These are phyloP conservation scores for Anguilla japonica DNA, from an alignment of 2,113 vertebrate genomes.

Conservation along the genomic window DNA sequence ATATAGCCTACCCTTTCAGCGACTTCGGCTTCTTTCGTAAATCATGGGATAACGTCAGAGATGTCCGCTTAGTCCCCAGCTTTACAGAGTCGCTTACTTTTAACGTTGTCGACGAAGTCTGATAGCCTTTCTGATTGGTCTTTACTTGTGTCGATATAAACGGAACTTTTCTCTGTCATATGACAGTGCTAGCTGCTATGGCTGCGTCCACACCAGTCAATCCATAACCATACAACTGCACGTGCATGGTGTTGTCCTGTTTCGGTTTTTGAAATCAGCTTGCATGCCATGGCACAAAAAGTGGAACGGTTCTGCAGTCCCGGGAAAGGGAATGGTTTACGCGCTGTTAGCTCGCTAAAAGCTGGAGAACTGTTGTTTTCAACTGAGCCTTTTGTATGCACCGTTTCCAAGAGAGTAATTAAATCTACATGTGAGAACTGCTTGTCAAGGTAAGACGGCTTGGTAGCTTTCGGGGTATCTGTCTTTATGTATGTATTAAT, in stretches of 20 bases:
- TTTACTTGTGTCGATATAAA: not conserved
- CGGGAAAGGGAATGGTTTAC: constrained; percentile 78
- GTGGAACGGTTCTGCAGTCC: constrained; percentile 76
- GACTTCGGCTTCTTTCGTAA: not conserved
- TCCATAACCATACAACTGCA: not conserved
- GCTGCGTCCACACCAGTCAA: not conserved
- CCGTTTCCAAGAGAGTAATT: constrained; percentile 64
- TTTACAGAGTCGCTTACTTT: not conserved
- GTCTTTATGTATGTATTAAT: not conserved
- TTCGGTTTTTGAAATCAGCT: not conserved
- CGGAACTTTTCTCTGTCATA: not conserved
- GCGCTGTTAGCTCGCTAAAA: constrained; percentile 48
- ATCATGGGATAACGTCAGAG: not conserved
- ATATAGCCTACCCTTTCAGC: too few relatives aligned
- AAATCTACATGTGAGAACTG: constrained; percentile 78
- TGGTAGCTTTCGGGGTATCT: not conserved
- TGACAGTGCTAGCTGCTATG: not conserved
- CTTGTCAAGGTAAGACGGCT: constrained; percentile 76
- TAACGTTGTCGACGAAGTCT: not conserved
- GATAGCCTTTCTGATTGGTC: not conserved
- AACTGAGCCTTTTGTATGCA: constrained; percentile 74
- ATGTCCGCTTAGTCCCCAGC: not conserved
- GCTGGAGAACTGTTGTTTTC: constrained; percentile 71
- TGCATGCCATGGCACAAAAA: constrained; percentile 57
- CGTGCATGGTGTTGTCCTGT: not conserved